phyloP scores from a whole-genome alignment of 2,797 vertebrate genomes.

The Poecilia velifera region DNA sequence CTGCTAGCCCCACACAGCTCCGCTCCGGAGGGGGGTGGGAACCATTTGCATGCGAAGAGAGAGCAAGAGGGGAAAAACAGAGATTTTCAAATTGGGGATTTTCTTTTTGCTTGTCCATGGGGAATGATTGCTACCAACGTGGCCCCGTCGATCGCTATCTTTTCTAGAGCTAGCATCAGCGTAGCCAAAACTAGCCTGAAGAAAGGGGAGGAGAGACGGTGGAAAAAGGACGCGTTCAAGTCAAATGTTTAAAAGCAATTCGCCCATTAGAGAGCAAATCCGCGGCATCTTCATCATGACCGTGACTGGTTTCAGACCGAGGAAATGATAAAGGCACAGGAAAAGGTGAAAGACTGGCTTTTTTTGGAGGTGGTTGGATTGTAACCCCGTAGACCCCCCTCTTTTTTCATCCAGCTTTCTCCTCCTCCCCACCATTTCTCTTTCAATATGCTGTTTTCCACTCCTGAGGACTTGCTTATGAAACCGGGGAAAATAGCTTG shows the following conservation, averaged over 20 bases:
- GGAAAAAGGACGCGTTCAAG: constrained; percentile 80
- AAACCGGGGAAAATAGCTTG: constrained; percentile 83
- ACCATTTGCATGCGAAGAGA: constrained; percentile 68
- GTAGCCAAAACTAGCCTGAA: constrained; percentile 73
- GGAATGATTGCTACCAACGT: constrained; percentile 65
- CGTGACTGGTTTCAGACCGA: constrained; percentile 61
- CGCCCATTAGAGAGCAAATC: constrained; percentile 66
- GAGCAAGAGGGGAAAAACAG: background rate
- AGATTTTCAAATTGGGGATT: constrained; percentile 58
- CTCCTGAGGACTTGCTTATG: constrained; percentile 83
- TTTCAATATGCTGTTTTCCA: constrained; percentile 87
- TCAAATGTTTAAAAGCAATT: constrained; percentile 80
- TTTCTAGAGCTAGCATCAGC: constrained; percentile 61
- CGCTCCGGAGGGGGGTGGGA: constrained; percentile 60
- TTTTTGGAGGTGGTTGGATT: constrained; percentile 82
- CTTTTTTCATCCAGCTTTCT: constrained; percentile 83
- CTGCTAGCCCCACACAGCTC: constrained; percentile 66
- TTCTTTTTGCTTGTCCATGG: constrained; percentile 43
- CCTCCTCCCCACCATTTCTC: constrained; percentile 84
- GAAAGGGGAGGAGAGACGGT: constrained; percentile 80
- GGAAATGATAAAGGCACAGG: constrained; percentile 75
- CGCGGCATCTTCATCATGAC: constrained; percentile 71
- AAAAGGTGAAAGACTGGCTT: constrained; percentile 80
- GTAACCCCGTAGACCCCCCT: constrained; percentile 83
- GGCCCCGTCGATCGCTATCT: constrained; percentile 60